A percentile compares a stretch with the other conserved stretches of the same genome.
phyloP scores from a whole-genome alignment of 2,113 vertebrate species.

The Notechis scutatus region DNA sequence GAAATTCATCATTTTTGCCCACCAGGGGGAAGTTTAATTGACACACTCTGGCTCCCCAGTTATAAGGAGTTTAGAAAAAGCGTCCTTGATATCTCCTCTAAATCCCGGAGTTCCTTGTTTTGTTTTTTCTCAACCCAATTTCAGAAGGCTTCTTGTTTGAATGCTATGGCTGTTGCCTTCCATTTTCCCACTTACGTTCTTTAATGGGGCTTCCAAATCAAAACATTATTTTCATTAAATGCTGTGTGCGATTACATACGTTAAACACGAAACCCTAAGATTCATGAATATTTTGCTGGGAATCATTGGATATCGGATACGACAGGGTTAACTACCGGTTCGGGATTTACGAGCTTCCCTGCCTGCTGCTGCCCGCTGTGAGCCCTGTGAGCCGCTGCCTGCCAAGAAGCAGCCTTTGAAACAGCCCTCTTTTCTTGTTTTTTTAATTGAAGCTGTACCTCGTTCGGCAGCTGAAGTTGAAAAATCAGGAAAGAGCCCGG shows the following conservation, averaged over 20 bases:
- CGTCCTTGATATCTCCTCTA: neutral
- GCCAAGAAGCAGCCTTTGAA: too few species aligned
- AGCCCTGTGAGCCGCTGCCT: too few species aligned
- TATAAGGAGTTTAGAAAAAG: neutral
- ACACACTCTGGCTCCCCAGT: neutral
- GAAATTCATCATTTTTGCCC: slow-evolving; percentile 22
- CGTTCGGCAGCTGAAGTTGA: too few species aligned
- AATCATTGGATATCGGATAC: neutral
- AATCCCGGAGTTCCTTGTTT: neutral
- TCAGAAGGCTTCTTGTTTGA: neutral
- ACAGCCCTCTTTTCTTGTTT: too few species aligned
- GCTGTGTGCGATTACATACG: neutral
- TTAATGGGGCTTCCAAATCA: neutral
- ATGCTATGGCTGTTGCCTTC: neutral
- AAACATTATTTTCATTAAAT: neutral
- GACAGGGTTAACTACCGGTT: too few species aligned
- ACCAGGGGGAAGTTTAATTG: slow-evolving; percentile 7
- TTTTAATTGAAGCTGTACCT: too few species aligned
- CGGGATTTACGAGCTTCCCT: too few species aligned
- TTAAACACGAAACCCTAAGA: neutral
- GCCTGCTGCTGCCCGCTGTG: too few species aligned
- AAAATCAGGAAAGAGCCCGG: too few species aligned
- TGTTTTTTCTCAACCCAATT: neutral
- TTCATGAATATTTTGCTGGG: neutral
- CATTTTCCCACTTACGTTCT: neutral